These are phyloP conservation scores for Drosophila engyochracea DNA, from an alignment of 2,888 invertebrate species.

Conservation along the genomic window DNA sequence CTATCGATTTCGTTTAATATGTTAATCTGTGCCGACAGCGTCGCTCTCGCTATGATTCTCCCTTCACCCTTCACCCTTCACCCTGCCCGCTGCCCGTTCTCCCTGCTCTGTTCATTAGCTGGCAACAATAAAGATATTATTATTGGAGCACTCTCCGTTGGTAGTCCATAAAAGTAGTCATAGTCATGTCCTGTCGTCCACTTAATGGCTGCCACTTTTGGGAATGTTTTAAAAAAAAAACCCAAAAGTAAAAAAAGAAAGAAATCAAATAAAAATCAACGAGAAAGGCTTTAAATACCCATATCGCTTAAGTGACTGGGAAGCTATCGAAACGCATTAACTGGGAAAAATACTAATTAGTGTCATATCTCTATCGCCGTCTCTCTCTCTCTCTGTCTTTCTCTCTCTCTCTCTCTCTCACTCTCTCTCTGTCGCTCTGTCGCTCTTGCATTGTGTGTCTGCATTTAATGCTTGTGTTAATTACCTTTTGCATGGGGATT, in stretches of 20 bases:
- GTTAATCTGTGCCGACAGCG: constrained; percentile 71
- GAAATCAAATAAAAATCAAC: constrained; percentile 76
- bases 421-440: background rate
- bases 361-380: constrained; percentile 63
- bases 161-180: constrained; percentile 63
- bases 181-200: constrained; percentile 64
- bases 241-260: constrained; percentile 16
- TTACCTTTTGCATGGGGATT: constrained; percentile 64
- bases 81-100: background rate
- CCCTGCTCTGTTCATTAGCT: constrained; percentile 62
- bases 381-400: constrained; percentile 1
- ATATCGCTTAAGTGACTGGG: constrained; percentile 53
- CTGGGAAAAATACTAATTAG: constrained; percentile 82
- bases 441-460: constrained; percentile 1
- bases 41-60: background rate
- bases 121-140: constrained; percentile 63
- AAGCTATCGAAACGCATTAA: constrained; percentile 82
- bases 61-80: background rate
- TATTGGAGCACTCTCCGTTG: constrained; percentile 58
- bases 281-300: constrained; percentile 74
- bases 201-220: constrained; percentile 65
- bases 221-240: constrained; percentile 39
- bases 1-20: constrained; percentile 81
- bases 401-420: background rate
- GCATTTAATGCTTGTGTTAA: constrained; percentile 72